Evolutionary conservation across 1,140 invertebrate genomes (phyloP), one percentile per base, ranked within the genome.

Genomic region (Aphaenogaster ashmeadi): DNA sequence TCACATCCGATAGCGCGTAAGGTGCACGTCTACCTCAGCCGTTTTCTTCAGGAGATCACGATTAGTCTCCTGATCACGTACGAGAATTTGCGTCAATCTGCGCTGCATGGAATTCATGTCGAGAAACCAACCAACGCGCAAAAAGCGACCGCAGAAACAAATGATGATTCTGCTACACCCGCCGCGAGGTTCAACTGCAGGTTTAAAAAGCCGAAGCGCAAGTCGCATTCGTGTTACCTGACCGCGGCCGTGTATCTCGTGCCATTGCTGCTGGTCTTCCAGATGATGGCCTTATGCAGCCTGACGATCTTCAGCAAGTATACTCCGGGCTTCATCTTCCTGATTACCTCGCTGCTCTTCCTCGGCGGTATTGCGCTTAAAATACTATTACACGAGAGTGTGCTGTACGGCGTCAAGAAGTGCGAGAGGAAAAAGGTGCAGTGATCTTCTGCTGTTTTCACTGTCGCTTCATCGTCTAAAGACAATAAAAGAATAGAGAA

Each of bases 311-410:
- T 93, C 2, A 92, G 92, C 71, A 95, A 94, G 56, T 94, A 94
- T 78, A 93, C 95, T 0, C 95, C 95, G 1, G 95, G 95, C 38
- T 95, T 95, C 54, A 74, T 95, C 41, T 95, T 95, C 74, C 92
- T 95, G 0, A 80, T 95, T 0, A 79, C 86, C 0, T 92, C 94
- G 0, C 64, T 95, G 2, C 21, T 95, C 15, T 93, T 93, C 18
- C 91, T 95, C 64, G 94, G 92, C 5, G 89, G 87, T 13, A 94
- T 95, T 75, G 93, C 93, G 0, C 86, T 93, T 33, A 95, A 94
- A 79, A 89, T 95, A 9, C 89, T 95, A 78, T 91, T 93, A 60
- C 91, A 94, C 77, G 90, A 93, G 52, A 79, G 71, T 36, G 56
- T 79, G 15, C n/a, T 78, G 1, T n/a, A 80, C 41, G 33, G 38